Evolutionary conservation across 64 coral and sea anemone species (phyloP).

Genomic region (Pocillopora verrucosa): DNA sequence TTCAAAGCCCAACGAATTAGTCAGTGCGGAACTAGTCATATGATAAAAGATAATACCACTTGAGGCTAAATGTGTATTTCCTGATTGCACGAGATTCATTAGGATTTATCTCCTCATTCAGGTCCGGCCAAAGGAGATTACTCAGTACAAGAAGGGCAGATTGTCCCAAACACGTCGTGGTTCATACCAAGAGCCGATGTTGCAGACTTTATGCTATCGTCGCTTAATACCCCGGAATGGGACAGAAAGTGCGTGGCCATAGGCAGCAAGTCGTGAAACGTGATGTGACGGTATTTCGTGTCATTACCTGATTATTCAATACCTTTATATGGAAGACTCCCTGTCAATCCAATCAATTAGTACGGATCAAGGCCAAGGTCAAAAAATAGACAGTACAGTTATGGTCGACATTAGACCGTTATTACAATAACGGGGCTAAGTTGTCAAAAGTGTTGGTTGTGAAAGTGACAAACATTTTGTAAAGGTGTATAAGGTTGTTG

Average conservation of each 20-base stretch:
- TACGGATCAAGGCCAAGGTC: neutral
- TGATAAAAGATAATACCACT: too few species aligned
- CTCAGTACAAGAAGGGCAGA: slow-evolving; percentile 37
- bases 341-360: neutral
- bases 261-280: slow-evolving; percentile 16
- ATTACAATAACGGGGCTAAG: too few species aligned
- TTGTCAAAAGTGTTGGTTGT: too few species aligned
- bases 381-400: neutral
- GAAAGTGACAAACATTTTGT: too few species aligned
- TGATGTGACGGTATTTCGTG: neutral
- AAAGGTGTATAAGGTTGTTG: too few species aligned
- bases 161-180: slow-evolving; percentile 12
- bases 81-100: neutral
- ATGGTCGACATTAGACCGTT: too few species aligned
- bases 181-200: slow-evolving; percentile 51
- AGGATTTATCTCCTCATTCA: neutral
- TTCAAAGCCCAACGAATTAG: too few species aligned
- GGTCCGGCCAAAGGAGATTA: slow-evolving; percentile 40
- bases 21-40: too few species aligned
- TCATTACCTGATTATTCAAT: slow-evolving; percentile 2
- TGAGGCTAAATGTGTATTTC: too few species aligned
- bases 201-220: slow-evolving; percentile 15
- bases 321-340: neutral
- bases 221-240: slow-evolving; percentile 28
- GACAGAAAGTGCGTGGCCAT: slow-evolving; percentile 54